A percentile compares a stretch with the other conserved stretches of the same genome.
Conservation (phyloP, 23 tunicate species). For the Pegea sp. region DNA sequence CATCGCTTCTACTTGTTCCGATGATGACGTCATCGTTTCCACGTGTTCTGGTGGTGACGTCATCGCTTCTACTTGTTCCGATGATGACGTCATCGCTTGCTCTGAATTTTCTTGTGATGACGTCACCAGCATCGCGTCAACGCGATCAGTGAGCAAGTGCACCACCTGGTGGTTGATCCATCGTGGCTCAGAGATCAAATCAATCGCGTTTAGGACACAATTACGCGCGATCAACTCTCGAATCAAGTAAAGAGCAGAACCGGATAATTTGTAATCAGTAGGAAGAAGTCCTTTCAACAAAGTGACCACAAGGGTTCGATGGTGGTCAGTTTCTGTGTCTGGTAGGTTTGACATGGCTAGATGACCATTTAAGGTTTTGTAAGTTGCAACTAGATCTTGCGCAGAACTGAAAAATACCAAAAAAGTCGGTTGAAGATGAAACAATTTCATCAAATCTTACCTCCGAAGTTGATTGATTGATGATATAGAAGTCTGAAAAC, state of each 20-base stretch:
- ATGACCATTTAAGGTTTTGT: slow-evolving; percentile 40
- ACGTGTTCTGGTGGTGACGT: too few relatives aligned
- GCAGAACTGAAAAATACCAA: too few relatives aligned
- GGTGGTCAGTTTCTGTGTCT: slow-evolving; percentile 46
- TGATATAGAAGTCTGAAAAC: too few relatives aligned
- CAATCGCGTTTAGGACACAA: slow-evolving; percentile 23
- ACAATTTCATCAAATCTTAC: slow-evolving; percentile 5
- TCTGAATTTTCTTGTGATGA: not conserved
- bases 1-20: too few relatives aligned
- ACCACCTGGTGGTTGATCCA: too few relatives aligned
- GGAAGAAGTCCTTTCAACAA: slow-evolving; percentile 70
- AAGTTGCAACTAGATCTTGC: slow-evolving; percentile 25
- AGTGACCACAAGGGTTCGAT: slow-evolving; percentile 22
- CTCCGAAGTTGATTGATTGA: too few relatives aligned
- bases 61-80: too few relatives aligned
- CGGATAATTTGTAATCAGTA: slow-evolving; percentile 35
- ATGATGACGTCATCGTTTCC: not conserved
- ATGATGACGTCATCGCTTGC: not conserved
- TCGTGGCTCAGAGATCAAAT: slow-evolving; percentile 29
- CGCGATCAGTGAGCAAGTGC: too few relatives aligned
- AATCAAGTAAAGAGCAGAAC: slow-evolving; percentile 40
- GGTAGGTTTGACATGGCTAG: slow-evolving; percentile 57
- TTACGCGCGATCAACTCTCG: slow-evolving; percentile 65
- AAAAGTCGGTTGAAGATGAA: not conserved
- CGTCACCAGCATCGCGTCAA: not conserved